phyloP scores from a whole-genome alignment of 1,140 invertebrate species.

The Spodoptera litura region DNA sequence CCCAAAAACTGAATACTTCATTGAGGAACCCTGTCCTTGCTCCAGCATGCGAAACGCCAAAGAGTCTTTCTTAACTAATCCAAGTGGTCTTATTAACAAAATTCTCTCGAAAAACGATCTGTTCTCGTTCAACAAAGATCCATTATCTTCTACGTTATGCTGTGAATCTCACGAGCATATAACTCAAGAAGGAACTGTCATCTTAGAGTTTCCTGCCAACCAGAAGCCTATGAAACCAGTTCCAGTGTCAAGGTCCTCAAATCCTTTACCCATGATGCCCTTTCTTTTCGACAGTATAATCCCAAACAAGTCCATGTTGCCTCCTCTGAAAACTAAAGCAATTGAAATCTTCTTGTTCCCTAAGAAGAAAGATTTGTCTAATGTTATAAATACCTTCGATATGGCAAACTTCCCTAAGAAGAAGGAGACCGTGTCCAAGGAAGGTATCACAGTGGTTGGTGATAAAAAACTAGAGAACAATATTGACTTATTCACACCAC shows the following conservation, averaged over 20 bases:
- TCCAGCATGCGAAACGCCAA: slow-evolving; percentile 57
- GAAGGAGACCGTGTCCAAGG: slow-evolving; percentile 50
- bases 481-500: slow-evolving; percentile 58
- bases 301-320: slow-evolving; percentile 56
- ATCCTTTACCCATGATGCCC: slow-evolving; percentile 51
- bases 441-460: slow-evolving; percentile 68
- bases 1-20: slow-evolving; percentile 48
- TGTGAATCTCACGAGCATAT: slow-evolving; percentile 73
- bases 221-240: slow-evolving; percentile 47
- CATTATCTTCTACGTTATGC: slow-evolving; percentile 63
- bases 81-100: slow-evolving; percentile 68
- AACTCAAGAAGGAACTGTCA: slow-evolving; percentile 63
- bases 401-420: slow-evolving; percentile 44
- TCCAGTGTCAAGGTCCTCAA: slow-evolving; percentile 24
- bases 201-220: slow-evolving; percentile 69
- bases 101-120: slow-evolving; percentile 67
- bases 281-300: slow-evolving; percentile 61
- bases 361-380: slow-evolving; percentile 62
- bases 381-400: slow-evolving; percentile 20
- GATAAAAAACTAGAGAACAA: slow-evolving; percentile 68
- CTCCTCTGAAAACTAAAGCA: slow-evolving; percentile 60
- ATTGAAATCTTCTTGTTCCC: slow-evolving; percentile 75
- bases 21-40: slow-evolving; percentile 69
- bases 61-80: slow-evolving; percentile 55
- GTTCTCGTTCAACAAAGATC: slow-evolving; percentile 66